phyloP scores from a whole-genome alignment of 2,888 invertebrate genomes.

The Antheraea assamensis region DNA sequence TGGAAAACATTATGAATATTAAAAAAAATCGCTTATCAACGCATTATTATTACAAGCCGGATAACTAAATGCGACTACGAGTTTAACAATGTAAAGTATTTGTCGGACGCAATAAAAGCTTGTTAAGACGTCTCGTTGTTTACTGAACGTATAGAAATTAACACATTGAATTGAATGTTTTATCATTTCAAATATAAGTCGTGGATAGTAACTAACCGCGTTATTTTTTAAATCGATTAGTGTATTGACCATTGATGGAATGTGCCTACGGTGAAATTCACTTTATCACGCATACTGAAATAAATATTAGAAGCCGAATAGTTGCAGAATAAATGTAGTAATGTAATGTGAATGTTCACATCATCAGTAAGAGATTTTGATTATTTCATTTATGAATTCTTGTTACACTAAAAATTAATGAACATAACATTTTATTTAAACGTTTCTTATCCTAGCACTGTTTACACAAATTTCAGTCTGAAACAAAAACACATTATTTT shows the following conservation, averaged over 20 bases:
- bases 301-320: neutral
- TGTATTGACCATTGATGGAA: neutral
- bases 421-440: neutral
- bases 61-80: neutral
- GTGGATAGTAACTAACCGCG: neutral
- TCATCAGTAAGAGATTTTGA: too few relatives aligned
- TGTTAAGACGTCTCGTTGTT: constrained; percentile 33
- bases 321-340: too few relatives aligned
- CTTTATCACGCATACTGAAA: neutral
- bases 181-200: constrained; percentile 26
- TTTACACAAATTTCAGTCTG: neutral
- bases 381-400: neutral
- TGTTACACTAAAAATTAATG: neutral
- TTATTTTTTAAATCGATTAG: neutral
- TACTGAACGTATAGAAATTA: constrained; percentile 27
- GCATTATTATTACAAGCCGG: neutral
- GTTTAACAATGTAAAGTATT: constrained; percentile 24
- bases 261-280: neutral
- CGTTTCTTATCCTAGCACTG: neutral
- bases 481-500: neutral
- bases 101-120: constrained; percentile 37
- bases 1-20: neutral
- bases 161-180: constrained; percentile 33
- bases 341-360: too few relatives aligned
- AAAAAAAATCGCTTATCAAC: neutral